Conservation (phyloP, 1,140 invertebrate species). For the Trissolcus basalis region DNA sequence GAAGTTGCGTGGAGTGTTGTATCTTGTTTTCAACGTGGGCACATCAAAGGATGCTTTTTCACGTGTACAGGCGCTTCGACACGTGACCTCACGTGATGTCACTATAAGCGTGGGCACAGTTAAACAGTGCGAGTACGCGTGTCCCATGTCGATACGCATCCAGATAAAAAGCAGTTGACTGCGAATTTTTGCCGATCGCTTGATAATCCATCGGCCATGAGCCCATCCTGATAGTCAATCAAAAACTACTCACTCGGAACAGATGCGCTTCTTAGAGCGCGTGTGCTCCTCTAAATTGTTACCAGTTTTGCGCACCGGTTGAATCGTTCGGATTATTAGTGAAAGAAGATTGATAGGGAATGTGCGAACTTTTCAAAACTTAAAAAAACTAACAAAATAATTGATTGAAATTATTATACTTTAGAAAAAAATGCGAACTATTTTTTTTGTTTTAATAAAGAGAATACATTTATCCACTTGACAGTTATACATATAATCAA, state of each 20-base stretch:
- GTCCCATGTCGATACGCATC: slow-evolving; percentile 23
- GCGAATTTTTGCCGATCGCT: slow-evolving; percentile 50
- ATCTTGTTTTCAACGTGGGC: slow-evolving; percentile 32
- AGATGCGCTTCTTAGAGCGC: slow-evolving; percentile 32
- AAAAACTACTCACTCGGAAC: slow-evolving; percentile 42
- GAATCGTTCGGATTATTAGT: neutral
- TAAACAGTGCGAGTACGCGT: slow-evolving; percentile 31
- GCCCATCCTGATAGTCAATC: slow-evolving; percentile 37
- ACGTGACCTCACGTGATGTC: slow-evolving; percentile 52
- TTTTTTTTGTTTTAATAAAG: too few species aligned
- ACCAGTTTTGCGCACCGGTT: slow-evolving; percentile 3
- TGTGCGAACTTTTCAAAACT: too few species aligned
- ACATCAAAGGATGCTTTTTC: slow-evolving; percentile 57
- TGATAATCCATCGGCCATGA: slow-evolving; percentile 48
- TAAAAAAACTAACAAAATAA: too few species aligned
- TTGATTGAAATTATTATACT: too few species aligned
- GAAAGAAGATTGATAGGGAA: too few species aligned
- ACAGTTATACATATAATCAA: too few species aligned
- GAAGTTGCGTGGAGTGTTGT: slow-evolving; percentile 27
- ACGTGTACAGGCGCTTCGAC: slow-evolving; percentile 46
- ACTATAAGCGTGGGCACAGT: slow-evolving; percentile 13
- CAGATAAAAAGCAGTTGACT: slow-evolving; percentile 60
- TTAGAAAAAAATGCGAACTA: too few species aligned
- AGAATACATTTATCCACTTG: too few species aligned
- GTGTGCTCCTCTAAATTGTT: slow-evolving; percentile 8